Percentiles rank a stretch among this genome's conserved stretches.
Conservation (phyloP, 2,113 vertebrate genomes). For the Phaethornis superciliosus region DNA sequence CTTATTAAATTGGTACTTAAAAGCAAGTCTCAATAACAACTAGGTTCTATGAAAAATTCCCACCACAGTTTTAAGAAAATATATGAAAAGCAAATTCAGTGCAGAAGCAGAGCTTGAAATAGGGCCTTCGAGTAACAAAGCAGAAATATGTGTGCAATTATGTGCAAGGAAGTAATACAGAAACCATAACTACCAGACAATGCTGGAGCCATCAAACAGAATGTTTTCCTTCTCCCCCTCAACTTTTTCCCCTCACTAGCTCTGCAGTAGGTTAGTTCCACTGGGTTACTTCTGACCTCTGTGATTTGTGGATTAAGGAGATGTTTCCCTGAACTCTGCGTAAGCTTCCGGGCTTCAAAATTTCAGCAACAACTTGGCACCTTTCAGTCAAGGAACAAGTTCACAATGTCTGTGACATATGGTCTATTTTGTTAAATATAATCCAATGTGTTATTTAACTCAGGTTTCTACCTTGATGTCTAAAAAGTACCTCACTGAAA, state of each 20-base stretch:
- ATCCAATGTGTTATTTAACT: not conserved
- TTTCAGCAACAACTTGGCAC: not conserved
- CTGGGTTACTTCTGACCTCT: not conserved
- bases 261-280: not conserved
- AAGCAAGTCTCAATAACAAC: not conserved
- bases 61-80: not conserved
- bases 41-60: not conserved
- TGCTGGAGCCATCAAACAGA: not conserved
- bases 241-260: not conserved
- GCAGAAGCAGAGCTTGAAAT: not conserved
- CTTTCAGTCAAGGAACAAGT: not conserved
- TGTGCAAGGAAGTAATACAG: not conserved
- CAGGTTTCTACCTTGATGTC: not conserved
- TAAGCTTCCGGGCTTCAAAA: not conserved
- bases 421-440: not conserved
- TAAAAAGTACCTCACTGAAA: not conserved
- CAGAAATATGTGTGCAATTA: not conserved
- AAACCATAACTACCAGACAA: not conserved
- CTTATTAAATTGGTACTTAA: not conserved
- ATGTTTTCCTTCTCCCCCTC: not conserved
- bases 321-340: not conserved
- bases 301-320: not conserved
- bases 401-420: not conserved
- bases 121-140: not conserved
- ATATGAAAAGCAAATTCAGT: not conserved